Evolutionary conservation across 1,140 invertebrate species (phyloP).

Genomic region (Solenopsis fugax): DNA sequence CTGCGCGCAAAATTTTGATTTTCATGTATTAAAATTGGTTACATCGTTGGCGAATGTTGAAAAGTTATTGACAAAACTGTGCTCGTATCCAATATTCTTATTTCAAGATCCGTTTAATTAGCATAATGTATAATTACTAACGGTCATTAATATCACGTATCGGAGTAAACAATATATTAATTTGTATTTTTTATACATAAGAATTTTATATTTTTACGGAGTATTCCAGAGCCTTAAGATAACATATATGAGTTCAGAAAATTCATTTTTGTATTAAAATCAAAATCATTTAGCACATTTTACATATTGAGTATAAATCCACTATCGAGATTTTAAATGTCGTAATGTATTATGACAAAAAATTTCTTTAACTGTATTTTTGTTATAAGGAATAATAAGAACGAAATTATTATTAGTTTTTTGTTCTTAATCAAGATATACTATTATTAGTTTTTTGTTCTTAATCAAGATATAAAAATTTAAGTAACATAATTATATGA

Average conservation of each 20-base stretch:
- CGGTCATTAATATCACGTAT: conserved; percentile 24
- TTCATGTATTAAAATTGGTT: conserved; percentile 28
- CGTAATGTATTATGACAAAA: not conserved
- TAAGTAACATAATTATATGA: too few relatives aligned
- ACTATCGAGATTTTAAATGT: not conserved
- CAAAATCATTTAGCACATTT: conserved; percentile 4
- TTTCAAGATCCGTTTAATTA: conserved; percentile 24
- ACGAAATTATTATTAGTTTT: too few relatives aligned
- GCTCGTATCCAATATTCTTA: conserved; percentile 29
- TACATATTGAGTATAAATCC: not conserved
- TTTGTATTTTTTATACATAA: conserved; percentile 15
- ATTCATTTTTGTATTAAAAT: conserved; percentile 21
- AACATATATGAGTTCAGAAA: conserved; percentile 65
- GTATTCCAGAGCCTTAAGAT: conserved; percentile 62
- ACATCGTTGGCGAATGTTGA: conserved; percentile 43
- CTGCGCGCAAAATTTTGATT: conserved; percentile 31
- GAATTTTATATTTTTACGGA: conserved; percentile 35
- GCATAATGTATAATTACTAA: conserved; percentile 36
- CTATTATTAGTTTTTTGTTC: too few relatives aligned
- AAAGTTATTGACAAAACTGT: conserved; percentile 30
- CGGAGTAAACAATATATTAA: not conserved
- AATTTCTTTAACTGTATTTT: too few relatives aligned
- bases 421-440: too few relatives aligned
- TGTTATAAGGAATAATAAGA: too few relatives aligned
- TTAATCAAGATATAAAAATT: too few relatives aligned